A percentile compares a stretch with the other conserved stretches of the same genome.
Evolutionary conservation across 2,797 vertebrate species (phyloP).

Genomic region (Gephyroberyx darwinii): DNA sequence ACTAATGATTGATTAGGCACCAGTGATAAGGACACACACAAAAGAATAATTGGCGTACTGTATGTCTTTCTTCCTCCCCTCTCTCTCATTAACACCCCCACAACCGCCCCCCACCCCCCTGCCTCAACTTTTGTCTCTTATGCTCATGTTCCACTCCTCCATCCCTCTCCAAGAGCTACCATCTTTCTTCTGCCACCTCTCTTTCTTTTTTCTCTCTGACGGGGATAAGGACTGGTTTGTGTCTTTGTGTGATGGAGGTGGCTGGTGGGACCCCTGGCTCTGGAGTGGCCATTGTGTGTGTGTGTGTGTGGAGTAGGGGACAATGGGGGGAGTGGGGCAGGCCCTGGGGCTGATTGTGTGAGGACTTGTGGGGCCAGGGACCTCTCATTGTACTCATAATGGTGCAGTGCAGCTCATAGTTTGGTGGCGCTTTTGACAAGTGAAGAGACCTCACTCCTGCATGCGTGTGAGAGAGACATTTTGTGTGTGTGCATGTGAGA

Average conservation of each 20-base stretch:
- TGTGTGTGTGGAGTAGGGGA: slow-evolving; percentile 56
- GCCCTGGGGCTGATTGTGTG: slow-evolving; percentile 73
- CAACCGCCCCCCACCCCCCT: slow-evolving; percentile 22
- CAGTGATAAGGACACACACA: slow-evolving; percentile 44
- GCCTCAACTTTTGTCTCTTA: slow-evolving; percentile 38
- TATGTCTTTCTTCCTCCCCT: slow-evolving; percentile 5
- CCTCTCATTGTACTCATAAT: slow-evolving; percentile 79
- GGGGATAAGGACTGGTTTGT: slow-evolving; percentile 78
- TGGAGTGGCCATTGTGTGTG: slow-evolving; percentile 73
- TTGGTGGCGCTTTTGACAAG: slow-evolving; percentile 75
- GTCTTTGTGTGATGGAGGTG: slow-evolving; percentile 76
- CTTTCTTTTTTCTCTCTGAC: slow-evolving; percentile 62
- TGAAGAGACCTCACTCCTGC: slow-evolving; percentile 64
- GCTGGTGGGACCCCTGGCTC: slow-evolving; percentile 75
- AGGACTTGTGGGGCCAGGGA: slow-evolving; percentile 77
- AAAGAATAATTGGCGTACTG: slow-evolving; percentile 27
- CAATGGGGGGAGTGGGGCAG: slow-evolving; percentile 78
- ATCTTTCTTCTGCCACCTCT: slow-evolving; percentile 61
- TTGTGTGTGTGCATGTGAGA: slow-evolving; percentile 13
- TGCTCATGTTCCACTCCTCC: slow-evolving; percentile 21
- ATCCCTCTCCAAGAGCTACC: slow-evolving; percentile 49
- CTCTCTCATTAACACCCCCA: slow-evolving; percentile 23
- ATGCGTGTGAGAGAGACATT: slow-evolving; percentile 25
- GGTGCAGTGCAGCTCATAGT: slow-evolving; percentile 75
- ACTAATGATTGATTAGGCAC: slow-evolving; percentile 63